Evolutionary conservation across 2,113 vertebrate species (phyloP), one percentile per base, ranked within the genome.

Genomic region (Leptocoma aspasia): DNA sequence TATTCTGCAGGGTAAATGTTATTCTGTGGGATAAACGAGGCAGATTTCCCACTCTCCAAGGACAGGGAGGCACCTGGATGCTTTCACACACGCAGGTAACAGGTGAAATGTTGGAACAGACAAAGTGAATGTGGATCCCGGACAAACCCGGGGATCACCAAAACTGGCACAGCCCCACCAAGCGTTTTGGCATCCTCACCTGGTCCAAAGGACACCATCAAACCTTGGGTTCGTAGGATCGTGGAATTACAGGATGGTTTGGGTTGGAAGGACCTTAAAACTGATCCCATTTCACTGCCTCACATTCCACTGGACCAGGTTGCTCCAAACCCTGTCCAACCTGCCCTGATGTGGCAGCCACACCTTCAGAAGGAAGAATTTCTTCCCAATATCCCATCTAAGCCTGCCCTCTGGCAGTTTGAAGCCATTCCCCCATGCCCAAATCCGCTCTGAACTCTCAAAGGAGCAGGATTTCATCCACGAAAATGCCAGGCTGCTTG

Each of bases 81-180:
- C 2, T 57, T 77, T 70, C 87, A 42, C 10, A 39, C 8, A 1
- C 0, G 3, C 31, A 82, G 52, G 57, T 20, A 52, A 10, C 14
- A 42, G 5, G 5, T 26, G 42, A 31, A 33, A 4, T 17, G 23
- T 4, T 59, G 54, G 61, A 50, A 47, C 26, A 41, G 20, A 27
- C 2, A 3, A 30, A 63, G 16, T 7, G 18, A 16, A 4, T 13
- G 15, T 57, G 60, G 59, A 53, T 33, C 71, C 37, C 54, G 75
- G 42, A 44, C 11, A 41, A 31, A 42, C 5, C 59, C 41, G 15
- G 56, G 47, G 9, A 21, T 31, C 27, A 8, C 31, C 42, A 15
- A 44, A 22, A 26, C 10, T 53, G 6, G 0, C 15, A 33, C 0
- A 18, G 31, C 5, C 19, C 49, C 41, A 71, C 6, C 23, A 30